These are phyloP conservation scores for Syngnathus floridae DNA, from an alignment of 2,113 vertebrate species.

Conservation along the genomic window DNA sequence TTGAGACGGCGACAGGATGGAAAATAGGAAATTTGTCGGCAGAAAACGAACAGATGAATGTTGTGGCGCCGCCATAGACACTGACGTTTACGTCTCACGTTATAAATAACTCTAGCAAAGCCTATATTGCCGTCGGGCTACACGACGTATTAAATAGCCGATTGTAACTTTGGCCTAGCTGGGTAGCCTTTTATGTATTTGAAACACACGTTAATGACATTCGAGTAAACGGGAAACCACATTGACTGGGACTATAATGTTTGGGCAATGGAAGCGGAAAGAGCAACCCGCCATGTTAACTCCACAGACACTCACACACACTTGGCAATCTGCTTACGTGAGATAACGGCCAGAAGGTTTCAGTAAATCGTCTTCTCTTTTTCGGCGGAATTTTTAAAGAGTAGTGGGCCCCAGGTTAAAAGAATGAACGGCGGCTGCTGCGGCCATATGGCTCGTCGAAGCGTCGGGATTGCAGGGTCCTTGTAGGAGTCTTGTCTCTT, in stretches of 20 bases:
- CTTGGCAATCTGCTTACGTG: slow-evolving; percentile 82
- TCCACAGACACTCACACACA: slow-evolving; percentile 30
- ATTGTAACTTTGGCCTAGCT: background rate
- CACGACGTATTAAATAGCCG: background rate
- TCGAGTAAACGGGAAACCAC: background rate
- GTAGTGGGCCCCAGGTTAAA: slow-evolving; percentile 88
- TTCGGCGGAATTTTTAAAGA: slow-evolving; percentile 99
- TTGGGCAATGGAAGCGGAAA: slow-evolving; percentile 46
- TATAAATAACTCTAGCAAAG: slow-evolving; percentile 17
- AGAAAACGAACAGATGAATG: background rate
- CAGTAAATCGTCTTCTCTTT: slow-evolving; percentile 99
- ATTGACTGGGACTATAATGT: slow-evolving; percentile 46
- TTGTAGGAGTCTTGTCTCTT: slow-evolving; percentile 4
- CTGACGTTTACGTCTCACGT: slow-evolving; percentile 25
- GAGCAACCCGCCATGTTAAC: slow-evolving; percentile 66
- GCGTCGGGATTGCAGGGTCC: background rate
- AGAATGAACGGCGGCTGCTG: slow-evolving; percentile 85
- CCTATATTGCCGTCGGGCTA: background rate
- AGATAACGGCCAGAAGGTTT: slow-evolving; percentile 96
- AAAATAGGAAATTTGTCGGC: background rate
- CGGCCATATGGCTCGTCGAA: slow-evolving; percentile 76
- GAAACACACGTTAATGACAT: background rate
- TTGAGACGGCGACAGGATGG: background rate
- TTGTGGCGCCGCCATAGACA: slow-evolving; percentile 25
- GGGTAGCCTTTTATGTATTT: background rate